phyloP scores from a whole-genome alignment of 2,888 invertebrate species.

The Cremastinae sp. region DNA sequence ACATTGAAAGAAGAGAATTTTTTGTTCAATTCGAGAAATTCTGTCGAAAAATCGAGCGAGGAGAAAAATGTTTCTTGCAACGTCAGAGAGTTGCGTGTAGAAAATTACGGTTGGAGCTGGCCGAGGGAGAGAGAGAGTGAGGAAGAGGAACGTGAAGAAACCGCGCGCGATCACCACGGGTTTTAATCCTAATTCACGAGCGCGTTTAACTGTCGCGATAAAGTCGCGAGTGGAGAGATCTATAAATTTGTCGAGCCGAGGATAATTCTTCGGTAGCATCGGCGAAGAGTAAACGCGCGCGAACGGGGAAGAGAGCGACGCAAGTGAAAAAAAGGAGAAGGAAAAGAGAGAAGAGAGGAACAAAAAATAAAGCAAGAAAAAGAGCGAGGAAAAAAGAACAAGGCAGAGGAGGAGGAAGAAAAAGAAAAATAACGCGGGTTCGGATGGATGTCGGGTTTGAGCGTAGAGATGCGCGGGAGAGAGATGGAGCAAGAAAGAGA shows the following conservation, averaged over 20 bases:
- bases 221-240: slow-evolving; percentile 61
- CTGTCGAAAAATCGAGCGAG: slow-evolving; percentile 27
- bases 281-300: slow-evolving; percentile 50
- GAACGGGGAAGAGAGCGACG: slow-evolving; percentile 41
- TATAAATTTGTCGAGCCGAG: slow-evolving; percentile 60
- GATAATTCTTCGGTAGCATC: slow-evolving; percentile 58
- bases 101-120: slow-evolving; percentile 27
- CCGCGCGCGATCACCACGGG: slow-evolving; percentile 49
- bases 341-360: slow-evolving; percentile 14
- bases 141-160: slow-evolving; percentile 35
- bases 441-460: slow-evolving; percentile 55
- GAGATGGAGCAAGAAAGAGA: slow-evolving; percentile 53
- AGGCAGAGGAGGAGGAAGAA: slow-evolving; percentile 6
- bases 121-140: slow-evolving; percentile 23
- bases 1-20: slow-evolving; percentile 29
- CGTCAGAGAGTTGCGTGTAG: slow-evolving; percentile 2
- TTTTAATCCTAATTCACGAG: slow-evolving; percentile 60
- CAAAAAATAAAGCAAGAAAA: slow-evolving; percentile 15
- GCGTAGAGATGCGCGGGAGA: slow-evolving; percentile 44
- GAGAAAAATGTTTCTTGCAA: slow-evolving; percentile 28
- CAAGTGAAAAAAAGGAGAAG: slow-evolving; percentile 27
- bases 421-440: slow-evolving; percentile 40
- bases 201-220: slow-evolving; percentile 62
- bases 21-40: neutral
- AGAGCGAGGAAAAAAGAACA: slow-evolving; percentile 32